Evolutionary conservation across 2,797 vertebrate genomes (phyloP).

Genomic region (Heterohyrax brucei): DNA sequence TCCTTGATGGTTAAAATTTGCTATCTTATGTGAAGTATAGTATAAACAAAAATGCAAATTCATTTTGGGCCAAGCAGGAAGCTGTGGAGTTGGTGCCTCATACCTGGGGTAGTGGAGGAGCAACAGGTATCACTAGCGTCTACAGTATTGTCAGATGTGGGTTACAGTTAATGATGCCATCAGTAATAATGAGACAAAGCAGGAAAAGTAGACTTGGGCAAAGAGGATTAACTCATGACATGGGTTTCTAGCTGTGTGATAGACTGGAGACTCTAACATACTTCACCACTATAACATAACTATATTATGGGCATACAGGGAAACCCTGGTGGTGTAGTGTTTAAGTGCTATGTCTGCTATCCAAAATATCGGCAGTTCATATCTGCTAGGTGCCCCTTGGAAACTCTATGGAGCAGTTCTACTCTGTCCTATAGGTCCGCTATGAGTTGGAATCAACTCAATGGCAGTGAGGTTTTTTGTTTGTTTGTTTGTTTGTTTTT

Average conservation of each 20-base stretch:
- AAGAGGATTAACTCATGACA: constrained; percentile 10
- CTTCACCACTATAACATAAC: not conserved
- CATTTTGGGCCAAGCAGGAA: constrained; percentile 1
- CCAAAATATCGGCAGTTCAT: too few species aligned
- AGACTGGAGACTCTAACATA: not conserved
- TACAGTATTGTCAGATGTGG: not conserved
- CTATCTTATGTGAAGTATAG: not conserved
- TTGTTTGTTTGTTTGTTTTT: too few species aligned
- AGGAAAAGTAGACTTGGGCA: not conserved
- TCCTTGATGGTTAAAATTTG: constrained; percentile 47
- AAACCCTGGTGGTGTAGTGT: too few species aligned
- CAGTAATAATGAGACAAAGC: not conserved
- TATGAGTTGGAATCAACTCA: too few species aligned
- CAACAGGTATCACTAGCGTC: not conserved
- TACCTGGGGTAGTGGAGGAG: not conserved
- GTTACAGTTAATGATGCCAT: not conserved
- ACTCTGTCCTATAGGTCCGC: too few species aligned
- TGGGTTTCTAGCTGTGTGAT: not conserved
- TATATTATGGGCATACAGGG: not conserved
- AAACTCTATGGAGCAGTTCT: too few species aligned
- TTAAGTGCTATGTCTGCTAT: too few species aligned
- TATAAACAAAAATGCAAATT: constrained; percentile 22
- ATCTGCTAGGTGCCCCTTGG: too few species aligned
- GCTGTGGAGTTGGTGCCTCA: not conserved
- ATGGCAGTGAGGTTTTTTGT: too few species aligned